Evolutionary conservation across 1,140 invertebrate genomes (phyloP).

Genomic region (Euura lappo): DNA sequence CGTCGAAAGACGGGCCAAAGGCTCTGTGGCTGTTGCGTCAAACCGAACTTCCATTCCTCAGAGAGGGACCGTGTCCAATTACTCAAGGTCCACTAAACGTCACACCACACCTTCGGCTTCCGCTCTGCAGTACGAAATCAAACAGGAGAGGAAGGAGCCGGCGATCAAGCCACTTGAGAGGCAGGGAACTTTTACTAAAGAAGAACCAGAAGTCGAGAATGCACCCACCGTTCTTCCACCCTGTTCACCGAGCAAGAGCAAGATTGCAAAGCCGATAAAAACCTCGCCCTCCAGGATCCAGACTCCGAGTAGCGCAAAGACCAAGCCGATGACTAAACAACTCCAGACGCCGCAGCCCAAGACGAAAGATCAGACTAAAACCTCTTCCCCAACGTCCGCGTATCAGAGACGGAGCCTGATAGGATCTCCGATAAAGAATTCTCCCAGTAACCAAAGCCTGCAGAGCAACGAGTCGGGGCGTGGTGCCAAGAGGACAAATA

Average conservation of each 20-base stretch:
- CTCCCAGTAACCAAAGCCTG: constrained; percentile 58
- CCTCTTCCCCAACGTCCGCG: constrained; percentile 20
- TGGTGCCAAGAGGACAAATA: constrained; percentile 54
- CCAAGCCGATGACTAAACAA: constrained; percentile 36
- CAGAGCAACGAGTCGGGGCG: constrained; percentile 61
- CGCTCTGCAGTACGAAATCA: constrained; percentile 20
- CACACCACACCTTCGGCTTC: constrained; percentile 43
- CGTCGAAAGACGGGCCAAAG: constrained; percentile 16
- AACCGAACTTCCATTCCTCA: constrained; percentile 42
- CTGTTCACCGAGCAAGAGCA: constrained; percentile 46
- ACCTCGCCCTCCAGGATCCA: constrained; percentile 33
- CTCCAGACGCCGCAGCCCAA: constrained; percentile 41
- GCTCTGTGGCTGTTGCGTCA: constrained; percentile 12
- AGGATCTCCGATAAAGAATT: constrained; percentile 16
- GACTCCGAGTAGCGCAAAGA: constrained; percentile 27
- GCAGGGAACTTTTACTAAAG: constrained; percentile 89
- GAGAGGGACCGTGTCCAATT: constrained; percentile 37
- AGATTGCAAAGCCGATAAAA: constrained; percentile 46
- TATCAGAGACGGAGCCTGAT: not conserved
- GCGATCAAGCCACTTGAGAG: constrained; percentile 67
- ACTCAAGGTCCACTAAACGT: constrained; percentile 42
- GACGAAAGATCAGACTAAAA: constrained; percentile 42
- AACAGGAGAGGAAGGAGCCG: constrained; percentile 26
- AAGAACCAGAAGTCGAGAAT: constrained; percentile 65
- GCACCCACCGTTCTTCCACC: constrained; percentile 43